A percentile compares a stretch with the other conserved stretches of the same genome.
phyloP scores from a whole-genome alignment of 2,888 invertebrate genomes.

The Heliconius erato region DNA sequence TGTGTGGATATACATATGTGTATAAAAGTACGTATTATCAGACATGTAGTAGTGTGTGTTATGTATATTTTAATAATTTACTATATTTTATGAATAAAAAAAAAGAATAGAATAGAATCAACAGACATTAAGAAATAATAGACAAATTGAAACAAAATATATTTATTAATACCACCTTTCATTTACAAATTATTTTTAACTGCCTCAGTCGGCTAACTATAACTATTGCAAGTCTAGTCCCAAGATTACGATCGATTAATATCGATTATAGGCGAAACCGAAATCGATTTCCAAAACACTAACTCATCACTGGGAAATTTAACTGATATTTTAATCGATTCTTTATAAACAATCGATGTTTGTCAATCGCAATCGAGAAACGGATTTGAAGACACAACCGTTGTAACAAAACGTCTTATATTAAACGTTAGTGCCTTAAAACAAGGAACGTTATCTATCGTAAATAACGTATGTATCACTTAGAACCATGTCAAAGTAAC shows the following conservation, averaged over 20 bases:
- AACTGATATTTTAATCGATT: slow-evolving; percentile 17
- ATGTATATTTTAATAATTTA: too few species aligned
- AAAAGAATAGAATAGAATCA: background rate
- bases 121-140: slow-evolving; percentile 53
- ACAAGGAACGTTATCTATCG: slow-evolving; percentile 72
- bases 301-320: slow-evolving; percentile 20
- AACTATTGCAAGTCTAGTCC: slow-evolving; percentile 70
- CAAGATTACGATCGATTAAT: slow-evolving; percentile 47
- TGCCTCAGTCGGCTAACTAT: slow-evolving; percentile 67
- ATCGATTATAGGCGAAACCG: slow-evolving; percentile 9
- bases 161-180: slow-evolving; percentile 82
- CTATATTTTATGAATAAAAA: too few species aligned
- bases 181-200: slow-evolving; percentile 72
- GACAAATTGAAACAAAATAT: slow-evolving; percentile 78
- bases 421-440: slow-evolving; percentile 75
- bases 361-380: slow-evolving; percentile 27
- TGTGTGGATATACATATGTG: too few species aligned
- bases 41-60: too few species aligned
- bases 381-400: slow-evolving; percentile 69
- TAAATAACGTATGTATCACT: slow-evolving; percentile 64
- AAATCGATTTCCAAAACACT: slow-evolving; percentile 15
- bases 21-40: too few species aligned
- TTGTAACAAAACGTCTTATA: slow-evolving; percentile 71
- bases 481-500: slow-evolving; percentile 31
- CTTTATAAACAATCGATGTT: background rate